Conservation (phyloP, 2,888 invertebrate genomes). For the Conomelus anceps region DNA sequence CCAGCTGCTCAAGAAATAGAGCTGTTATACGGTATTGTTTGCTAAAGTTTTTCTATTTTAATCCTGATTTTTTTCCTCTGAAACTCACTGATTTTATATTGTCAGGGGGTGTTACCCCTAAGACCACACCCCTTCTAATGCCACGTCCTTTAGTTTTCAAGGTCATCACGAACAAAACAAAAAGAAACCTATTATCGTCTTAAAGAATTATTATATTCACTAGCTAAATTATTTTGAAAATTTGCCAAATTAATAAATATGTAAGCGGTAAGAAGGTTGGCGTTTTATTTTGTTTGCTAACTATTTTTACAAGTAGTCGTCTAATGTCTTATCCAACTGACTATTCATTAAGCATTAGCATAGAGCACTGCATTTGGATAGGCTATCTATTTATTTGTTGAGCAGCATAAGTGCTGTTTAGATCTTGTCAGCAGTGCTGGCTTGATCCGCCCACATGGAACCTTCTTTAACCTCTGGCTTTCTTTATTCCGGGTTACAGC, state of each 20-base stretch:
- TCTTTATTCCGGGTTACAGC: not conserved
- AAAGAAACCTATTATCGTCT: no score
- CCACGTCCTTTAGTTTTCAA: no score
- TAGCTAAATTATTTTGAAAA: no score
- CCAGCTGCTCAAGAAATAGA: no score
- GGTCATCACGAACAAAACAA: no score
- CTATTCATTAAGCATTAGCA: not conserved
- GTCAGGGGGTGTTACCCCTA: no score
- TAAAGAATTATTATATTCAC: no score
- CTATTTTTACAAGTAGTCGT: not conserved
- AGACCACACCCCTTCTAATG: no score
- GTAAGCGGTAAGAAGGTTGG: not conserved
- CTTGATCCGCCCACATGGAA: not conserved
- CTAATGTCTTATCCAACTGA: not conserved
- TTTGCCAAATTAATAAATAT: not conserved
- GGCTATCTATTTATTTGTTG: not conserved
- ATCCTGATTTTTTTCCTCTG: no score
- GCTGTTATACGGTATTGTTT: no score
- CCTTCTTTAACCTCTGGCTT: not conserved
- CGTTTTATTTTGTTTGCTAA: not conserved
- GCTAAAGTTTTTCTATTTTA: no score
- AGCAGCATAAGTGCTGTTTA: not conserved
- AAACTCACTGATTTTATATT: no score
- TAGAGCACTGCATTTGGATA: not conserved
- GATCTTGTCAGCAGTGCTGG: not conserved